Conservation (phyloP, 2,888 invertebrate species). For the Tenthredo notha region DNA sequence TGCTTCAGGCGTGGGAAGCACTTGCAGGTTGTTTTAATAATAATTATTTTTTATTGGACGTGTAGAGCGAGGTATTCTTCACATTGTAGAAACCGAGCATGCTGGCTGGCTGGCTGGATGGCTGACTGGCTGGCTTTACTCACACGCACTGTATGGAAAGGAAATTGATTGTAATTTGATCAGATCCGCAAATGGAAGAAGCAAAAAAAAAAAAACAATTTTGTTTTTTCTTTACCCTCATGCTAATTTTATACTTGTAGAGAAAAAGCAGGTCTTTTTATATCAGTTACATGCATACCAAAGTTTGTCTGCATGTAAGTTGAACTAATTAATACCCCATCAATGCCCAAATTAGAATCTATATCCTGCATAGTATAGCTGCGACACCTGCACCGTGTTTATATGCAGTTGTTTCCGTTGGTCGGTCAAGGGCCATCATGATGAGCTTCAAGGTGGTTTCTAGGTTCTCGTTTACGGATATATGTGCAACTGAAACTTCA, state of each 20-base stretch:
- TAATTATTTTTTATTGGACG: slow-evolving; percentile 20
- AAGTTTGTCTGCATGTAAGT: background rate
- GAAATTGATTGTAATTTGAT: background rate
- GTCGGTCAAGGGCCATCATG: slow-evolving; percentile 11
- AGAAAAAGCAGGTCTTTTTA: background rate
- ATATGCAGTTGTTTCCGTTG: slow-evolving; percentile 22
- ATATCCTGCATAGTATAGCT: background rate
- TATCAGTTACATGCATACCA: background rate
- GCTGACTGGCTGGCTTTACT: too few species aligned
- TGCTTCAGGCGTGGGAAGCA: slow-evolving; percentile 41
- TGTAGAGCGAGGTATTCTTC: background rate
- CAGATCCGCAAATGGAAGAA: background rate
- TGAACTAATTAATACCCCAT: background rate
- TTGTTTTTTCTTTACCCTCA: background rate
- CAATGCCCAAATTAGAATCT: slow-evolving; percentile 5
- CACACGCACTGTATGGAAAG: background rate
- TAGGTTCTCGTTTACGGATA: background rate
- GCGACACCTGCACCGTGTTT: slow-evolving; percentile 6
- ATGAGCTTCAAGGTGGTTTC: background rate
- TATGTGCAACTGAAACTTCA: slow-evolving; percentile 18
- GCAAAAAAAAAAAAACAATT: background rate
- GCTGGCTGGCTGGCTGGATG: background rate
- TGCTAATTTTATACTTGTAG: background rate
- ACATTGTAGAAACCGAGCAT: background rate
- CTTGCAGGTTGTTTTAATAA: slow-evolving; percentile 38